phyloP scores from a whole-genome alignment of 2,113 vertebrate species.

The Sinocyclocheilus rhinocerous region DNA sequence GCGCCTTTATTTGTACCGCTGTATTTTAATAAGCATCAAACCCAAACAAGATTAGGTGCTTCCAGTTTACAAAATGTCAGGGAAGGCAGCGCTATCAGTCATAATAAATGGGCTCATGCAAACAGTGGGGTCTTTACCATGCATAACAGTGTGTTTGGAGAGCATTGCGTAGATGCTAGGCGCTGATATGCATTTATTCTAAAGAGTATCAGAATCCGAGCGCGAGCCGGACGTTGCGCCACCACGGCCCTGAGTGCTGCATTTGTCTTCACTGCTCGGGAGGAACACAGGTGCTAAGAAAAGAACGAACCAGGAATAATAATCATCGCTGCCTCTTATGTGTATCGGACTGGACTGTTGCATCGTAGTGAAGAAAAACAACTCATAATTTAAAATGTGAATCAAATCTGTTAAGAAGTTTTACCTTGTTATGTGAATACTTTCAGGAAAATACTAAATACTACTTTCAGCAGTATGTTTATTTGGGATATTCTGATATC shows the following conservation, averaged over 20 bases:
- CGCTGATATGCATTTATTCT: constrained; percentile 86
- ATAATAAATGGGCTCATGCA: constrained; percentile 85
- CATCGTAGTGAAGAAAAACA: not conserved
- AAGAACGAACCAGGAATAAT: constrained; percentile 53
- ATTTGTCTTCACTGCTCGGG: constrained; percentile 57
- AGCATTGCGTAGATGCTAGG: constrained; percentile 72
- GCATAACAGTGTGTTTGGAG: constrained; percentile 79
- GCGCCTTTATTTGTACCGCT: constrained; percentile 70
- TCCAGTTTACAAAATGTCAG: constrained; percentile 82
- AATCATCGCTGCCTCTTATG: not conserved
- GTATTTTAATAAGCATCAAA: constrained; percentile 83
- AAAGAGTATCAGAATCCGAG: constrained; percentile 82
- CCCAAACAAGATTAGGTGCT: constrained; percentile 82
- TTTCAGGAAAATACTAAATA: not conserved
- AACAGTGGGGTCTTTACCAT: constrained; percentile 76
- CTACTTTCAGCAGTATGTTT: not conserved
- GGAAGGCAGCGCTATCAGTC: constrained; percentile 80
- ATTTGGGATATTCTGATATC: not conserved
- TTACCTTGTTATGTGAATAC: not conserved
- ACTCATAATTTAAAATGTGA: not conserved
- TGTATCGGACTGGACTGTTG: not conserved
- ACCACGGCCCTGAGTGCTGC: constrained; percentile 55
- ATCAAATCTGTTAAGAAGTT: not conserved
- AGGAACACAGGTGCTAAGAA: constrained; percentile 75
- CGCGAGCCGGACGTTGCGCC: constrained; percentile 68